Evolutionary conservation across 2,113 vertebrate genomes (phyloP).

Genomic region (Odontophorus gujanensis): DNA sequence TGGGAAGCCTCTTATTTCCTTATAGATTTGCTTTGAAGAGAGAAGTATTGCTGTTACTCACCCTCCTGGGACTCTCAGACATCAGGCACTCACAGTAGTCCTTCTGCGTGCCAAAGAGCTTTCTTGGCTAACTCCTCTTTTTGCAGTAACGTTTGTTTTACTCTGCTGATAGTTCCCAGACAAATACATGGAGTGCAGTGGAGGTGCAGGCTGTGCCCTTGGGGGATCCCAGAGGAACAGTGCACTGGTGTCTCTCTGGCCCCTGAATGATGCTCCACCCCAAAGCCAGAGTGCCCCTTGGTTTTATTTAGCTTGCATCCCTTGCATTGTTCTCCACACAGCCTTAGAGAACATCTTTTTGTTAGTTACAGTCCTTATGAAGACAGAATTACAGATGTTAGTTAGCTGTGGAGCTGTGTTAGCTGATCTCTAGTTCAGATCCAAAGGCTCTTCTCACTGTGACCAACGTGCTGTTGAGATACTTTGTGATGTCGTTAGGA

Average conservation of each 20-base stretch:
- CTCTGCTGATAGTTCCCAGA: background rate
- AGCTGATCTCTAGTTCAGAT: background rate
- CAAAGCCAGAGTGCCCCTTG: background rate
- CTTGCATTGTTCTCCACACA: background rate
- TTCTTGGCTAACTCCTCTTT: slow-evolving; percentile 55
- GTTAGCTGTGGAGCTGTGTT: background rate
- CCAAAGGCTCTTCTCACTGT: background rate
- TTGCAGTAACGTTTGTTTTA: background rate
- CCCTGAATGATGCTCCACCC: background rate
- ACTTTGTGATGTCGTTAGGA: background rate
- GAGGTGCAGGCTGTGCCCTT: background rate
- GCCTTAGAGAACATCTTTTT: background rate
- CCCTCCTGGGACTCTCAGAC: slow-evolving; percentile 24
- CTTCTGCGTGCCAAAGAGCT: slow-evolving; percentile 54
- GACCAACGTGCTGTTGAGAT: background rate
- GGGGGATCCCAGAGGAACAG: background rate
- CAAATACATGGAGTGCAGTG: background rate
- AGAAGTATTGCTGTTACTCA: slow-evolving; percentile 18
- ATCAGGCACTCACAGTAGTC: background rate
- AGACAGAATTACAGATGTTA: background rate
- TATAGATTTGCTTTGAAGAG: slow-evolving; percentile 45
- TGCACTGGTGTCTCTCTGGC: background rate
- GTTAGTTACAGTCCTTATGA: rapidly evolving
- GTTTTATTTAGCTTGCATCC: background rate
- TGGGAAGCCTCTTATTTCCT: slow-evolving; percentile 16